Evolutionary conservation across 2,888 invertebrate species (phyloP).

Genomic region (Apodemia mormo): DNA sequence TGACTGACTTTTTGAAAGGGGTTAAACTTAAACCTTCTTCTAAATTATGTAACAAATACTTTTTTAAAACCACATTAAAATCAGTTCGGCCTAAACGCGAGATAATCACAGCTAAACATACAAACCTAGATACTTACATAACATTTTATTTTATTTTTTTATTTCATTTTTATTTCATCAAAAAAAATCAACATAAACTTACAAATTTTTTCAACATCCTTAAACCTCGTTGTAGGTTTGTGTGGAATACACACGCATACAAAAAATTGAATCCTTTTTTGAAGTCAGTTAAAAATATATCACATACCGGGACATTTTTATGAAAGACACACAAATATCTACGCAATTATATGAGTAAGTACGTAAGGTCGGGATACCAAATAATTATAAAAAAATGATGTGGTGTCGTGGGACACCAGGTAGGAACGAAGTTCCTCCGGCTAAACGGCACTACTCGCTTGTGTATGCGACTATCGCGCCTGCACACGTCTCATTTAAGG

Average conservation of each 20-base stretch:
- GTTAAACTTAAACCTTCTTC: neutral
- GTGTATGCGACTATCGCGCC: no score
- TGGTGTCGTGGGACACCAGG: no score
- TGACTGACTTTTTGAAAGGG: neutral
- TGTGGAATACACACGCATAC: neutral
- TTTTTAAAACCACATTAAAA: constrained; percentile 9
- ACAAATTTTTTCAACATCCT: no score
- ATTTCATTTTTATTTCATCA: no score
- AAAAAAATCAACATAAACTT: no score
- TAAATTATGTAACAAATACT: constrained; percentile 5
- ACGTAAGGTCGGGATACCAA: neutral
- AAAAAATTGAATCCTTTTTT: neutral
- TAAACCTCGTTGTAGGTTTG: no score
- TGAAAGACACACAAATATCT: constrained; percentile 1
- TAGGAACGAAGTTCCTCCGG: no score
- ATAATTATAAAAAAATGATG: no score
- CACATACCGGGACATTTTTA: neutral
- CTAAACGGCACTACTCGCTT: no score
- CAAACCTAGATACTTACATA: constrained; percentile 8
- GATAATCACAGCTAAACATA: constrained; percentile 1
- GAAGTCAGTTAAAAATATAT: neutral
- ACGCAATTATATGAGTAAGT: constrained; percentile 8
- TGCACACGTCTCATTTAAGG: no score
- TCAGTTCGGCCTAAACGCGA: neutral
- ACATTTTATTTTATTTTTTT: no score